A percentile compares a stretch with the other conserved stretches of the same genome.
Evolutionary conservation across 2,888 invertebrate species (phyloP).

Genomic region (Patella caerulea): DNA sequence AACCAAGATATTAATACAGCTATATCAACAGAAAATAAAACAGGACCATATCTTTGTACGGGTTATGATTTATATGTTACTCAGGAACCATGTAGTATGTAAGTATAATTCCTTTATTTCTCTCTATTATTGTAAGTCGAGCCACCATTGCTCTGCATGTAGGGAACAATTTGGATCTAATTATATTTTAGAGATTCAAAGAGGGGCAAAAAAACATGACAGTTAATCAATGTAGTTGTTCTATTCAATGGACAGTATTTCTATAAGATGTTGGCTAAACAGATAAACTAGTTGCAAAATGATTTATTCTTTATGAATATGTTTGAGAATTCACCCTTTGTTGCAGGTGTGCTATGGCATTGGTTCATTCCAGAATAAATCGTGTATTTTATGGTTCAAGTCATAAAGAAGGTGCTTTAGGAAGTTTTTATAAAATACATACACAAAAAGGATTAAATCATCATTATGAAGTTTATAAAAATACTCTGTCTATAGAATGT

Average conservation of each 20-base stretch:
- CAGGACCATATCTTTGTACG: constrained; percentile 73
- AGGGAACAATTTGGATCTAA: background rate
- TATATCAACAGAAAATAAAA: constrained; percentile 22
- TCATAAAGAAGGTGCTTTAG: constrained; percentile 79
- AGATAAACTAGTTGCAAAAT: too few relatives aligned
- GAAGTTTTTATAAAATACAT: constrained; percentile 83
- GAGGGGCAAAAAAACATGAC: too few relatives aligned
- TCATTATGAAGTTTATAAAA: constrained; percentile 84
- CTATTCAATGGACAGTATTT: too few relatives aligned
- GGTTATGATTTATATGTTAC: constrained; percentile 87
- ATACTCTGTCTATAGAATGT: constrained; percentile 37
- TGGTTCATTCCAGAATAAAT: constrained; percentile 89
- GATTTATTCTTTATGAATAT: too few relatives aligned
- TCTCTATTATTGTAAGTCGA: background rate
- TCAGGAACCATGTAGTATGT: constrained; percentile 91
- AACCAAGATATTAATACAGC: background rate
- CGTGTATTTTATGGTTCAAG: constrained; percentile 83
- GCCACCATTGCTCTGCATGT: background rate
- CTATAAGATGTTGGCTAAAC: too few relatives aligned
- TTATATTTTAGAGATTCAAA: too few relatives aligned
- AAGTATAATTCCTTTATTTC: constrained; percentile 39
- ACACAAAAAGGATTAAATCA: constrained; percentile 87
- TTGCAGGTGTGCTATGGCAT: constrained; percentile 87
- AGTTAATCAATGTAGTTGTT: too few relatives aligned
- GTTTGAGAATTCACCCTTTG: background rate